Conservation (phyloP, 2,797 vertebrate genomes). For the Pseudopleuronectes americanus region DNA sequence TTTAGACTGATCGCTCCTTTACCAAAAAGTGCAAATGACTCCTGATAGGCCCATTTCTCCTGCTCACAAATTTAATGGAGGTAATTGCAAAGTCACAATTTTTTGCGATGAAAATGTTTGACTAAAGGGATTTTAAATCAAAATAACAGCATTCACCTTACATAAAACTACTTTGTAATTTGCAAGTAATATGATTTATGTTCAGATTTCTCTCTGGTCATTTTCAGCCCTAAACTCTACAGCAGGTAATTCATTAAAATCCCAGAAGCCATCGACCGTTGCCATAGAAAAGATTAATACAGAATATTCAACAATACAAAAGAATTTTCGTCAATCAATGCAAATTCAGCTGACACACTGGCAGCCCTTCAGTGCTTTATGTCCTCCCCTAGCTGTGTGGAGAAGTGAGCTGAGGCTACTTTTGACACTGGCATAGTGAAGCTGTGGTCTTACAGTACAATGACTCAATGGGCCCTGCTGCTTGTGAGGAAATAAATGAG, state of each 20-base stretch:
- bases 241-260: slow-evolving; percentile 68
- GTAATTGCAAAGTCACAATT: slow-evolving; percentile 35
- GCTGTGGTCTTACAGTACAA: slow-evolving; percentile 73
- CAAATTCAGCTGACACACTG: slow-evolving; percentile 61
- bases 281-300: slow-evolving; percentile 75
- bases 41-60: slow-evolving; percentile 12
- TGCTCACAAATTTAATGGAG: slow-evolving; percentile 32
- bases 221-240: slow-evolving; percentile 34
- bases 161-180: slow-evolving; percentile 49
- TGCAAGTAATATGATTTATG: slow-evolving; percentile 29
- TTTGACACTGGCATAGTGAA: slow-evolving; percentile 65
- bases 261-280: slow-evolving; percentile 51
- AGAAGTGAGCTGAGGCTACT: slow-evolving; percentile 61
- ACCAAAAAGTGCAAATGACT: slow-evolving; percentile 47
- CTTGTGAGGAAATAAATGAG: slow-evolving; percentile 57
- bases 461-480: slow-evolving; percentile 65
- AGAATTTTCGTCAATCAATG: slow-evolving; percentile 57
- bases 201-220: slow-evolving; percentile 23
- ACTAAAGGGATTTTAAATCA: slow-evolving; percentile 38
- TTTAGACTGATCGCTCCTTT: slow-evolving; percentile 34
- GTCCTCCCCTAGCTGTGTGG: slow-evolving; percentile 58
- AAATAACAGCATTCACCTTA: slow-evolving; percentile 31
- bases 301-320: slow-evolving; percentile 77
- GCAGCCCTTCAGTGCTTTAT: slow-evolving; percentile 71
- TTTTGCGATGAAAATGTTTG: slow-evolving; percentile 7